These are phyloP conservation scores for Rattus rattus DNA, from an alignment of 2,113 vertebrate genomes.

Conservation along the genomic window DNA sequence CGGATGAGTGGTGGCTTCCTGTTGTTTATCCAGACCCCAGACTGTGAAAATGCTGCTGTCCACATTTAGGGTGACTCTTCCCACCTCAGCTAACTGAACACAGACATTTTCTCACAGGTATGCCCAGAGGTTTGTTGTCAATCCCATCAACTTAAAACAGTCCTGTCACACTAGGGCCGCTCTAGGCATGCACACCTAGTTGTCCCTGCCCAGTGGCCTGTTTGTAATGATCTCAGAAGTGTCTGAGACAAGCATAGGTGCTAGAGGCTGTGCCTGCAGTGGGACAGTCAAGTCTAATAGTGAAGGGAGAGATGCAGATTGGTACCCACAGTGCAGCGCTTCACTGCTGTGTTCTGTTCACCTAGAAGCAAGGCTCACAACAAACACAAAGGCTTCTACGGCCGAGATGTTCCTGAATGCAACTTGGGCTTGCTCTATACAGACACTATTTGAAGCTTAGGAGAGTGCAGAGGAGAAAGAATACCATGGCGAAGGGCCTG, in stretches of 20 bases:
- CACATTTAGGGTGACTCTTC: background rate
- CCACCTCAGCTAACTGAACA: background rate
- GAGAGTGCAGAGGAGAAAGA: background rate
- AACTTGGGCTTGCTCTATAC: background rate
- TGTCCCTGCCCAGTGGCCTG: background rate
- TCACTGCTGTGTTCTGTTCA: background rate
- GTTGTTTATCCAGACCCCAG: background rate
- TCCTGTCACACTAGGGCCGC: background rate
- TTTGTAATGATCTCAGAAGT: background rate
- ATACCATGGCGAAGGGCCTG: background rate
- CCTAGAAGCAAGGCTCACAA: background rate
- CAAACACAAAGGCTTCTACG: background rate
- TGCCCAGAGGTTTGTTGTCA: background rate
- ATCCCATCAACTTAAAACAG: background rate
- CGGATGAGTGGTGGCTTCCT: background rate
- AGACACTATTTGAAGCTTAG: slow-evolving; percentile 12
- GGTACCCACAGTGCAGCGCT: background rate
- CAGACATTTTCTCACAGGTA: background rate
- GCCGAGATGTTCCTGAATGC: background rate
- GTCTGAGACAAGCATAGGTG: background rate
- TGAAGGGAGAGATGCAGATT: background rate
- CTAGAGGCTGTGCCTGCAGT: background rate
- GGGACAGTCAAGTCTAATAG: background rate
- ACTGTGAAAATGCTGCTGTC: background rate
- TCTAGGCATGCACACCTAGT: background rate